Evolutionary conservation across 2,113 vertebrate species (phyloP).

Genomic region (Erpornis zantholeuca): DNA sequence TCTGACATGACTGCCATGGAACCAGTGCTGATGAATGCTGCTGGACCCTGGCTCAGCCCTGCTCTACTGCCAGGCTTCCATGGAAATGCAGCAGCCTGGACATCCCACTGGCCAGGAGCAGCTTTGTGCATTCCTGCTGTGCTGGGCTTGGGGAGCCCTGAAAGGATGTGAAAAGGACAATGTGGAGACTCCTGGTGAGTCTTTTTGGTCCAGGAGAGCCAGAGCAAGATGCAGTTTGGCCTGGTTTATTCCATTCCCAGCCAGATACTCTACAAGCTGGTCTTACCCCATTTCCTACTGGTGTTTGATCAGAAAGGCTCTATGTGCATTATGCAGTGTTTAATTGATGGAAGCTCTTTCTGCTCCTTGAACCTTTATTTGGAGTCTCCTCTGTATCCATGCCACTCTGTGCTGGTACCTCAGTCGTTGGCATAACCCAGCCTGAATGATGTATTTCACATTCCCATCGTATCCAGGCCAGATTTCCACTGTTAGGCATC

Average conservation of each 20-base stretch:
- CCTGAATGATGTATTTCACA: not conserved
- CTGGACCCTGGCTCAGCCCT: not conserved
- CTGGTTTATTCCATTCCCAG: not conserved
- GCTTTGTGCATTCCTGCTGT: not conserved
- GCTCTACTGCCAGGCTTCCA: not conserved
- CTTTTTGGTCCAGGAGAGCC: not conserved
- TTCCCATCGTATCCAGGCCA: not conserved
- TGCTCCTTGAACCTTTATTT: not conserved
- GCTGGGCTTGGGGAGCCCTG: not conserved
- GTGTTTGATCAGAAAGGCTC: not conserved
- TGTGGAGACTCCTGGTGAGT: not conserved
- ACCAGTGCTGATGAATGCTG: not conserved
- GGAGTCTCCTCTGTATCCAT: not conserved
- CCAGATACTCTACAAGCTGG: not conserved
- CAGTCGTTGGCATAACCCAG: not conserved
- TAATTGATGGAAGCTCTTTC: not conserved
- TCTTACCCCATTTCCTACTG: not conserved
- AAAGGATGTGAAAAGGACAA: not conserved
- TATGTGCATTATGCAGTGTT: not conserved
- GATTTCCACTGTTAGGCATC: not conserved
- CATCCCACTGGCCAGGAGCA: accelerated
- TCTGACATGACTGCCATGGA: not conserved
- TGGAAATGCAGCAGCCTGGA: not conserved
- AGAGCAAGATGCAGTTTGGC: not conserved
- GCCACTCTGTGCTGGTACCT: not conserved